phyloP scores from a whole-genome alignment of 2,797 vertebrate genomes.

The Limnodromus scolopaceus region DNA sequence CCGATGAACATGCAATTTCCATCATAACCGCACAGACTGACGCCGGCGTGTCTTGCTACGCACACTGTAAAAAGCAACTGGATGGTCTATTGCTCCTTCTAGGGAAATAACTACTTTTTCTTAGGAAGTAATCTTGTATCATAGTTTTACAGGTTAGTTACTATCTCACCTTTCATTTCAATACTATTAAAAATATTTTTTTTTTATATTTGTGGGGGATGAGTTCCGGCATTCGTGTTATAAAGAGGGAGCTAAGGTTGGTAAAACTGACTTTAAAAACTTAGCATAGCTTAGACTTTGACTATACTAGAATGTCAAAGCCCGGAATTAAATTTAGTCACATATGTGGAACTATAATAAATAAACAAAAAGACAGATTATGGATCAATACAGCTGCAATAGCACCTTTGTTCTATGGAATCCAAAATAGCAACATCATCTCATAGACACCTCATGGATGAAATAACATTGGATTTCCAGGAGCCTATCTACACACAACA shows the following conservation, averaged over 20 bases:
- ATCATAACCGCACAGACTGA: neutral
- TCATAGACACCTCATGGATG: neutral
- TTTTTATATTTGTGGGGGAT: neutral
- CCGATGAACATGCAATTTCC: slow-evolving; percentile 37
- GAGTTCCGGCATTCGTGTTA: neutral
- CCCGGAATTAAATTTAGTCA: slow-evolving; percentile 59
- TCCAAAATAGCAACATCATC: slow-evolving; percentile 43
- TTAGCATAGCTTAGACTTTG: neutral
- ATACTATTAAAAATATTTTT: neutral
- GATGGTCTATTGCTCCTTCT: neutral
- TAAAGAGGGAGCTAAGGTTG: neutral
- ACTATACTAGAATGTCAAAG: slow-evolving; percentile 14
- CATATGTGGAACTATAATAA: slow-evolving; percentile 51
- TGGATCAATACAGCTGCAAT: slow-evolving; percentile 50
- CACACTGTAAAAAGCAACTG: neutral
- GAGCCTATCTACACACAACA: slow-evolving; percentile 28
- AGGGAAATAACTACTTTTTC: neutral
- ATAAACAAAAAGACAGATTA: slow-evolving; percentile 54
- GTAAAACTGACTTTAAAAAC: slow-evolving; percentile 34
- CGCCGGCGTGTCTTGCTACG: neutral
- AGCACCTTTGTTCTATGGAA: slow-evolving; percentile 21
- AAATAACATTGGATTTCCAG: slow-evolving; percentile 51
- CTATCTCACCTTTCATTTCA: neutral
- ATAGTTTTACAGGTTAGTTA: slow-evolving; percentile 10
- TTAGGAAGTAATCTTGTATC: neutral